Conservation (phyloP, 2,797 vertebrate species). For the Gadopsis bispinosus region DNA sequence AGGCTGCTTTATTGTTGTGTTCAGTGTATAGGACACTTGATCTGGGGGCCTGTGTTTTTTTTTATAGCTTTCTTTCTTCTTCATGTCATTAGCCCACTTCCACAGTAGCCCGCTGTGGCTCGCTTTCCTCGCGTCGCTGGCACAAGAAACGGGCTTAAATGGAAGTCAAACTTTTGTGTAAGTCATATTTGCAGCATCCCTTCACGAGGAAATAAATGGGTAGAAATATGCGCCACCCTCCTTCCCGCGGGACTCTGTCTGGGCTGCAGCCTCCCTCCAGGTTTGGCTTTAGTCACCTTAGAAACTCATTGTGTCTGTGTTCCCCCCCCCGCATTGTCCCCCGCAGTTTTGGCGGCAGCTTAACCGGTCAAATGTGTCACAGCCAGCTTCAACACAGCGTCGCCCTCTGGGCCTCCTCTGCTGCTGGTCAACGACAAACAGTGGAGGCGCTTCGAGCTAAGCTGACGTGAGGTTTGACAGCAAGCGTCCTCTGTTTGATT, state of each 20-base stretch:
- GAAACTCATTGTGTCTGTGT: constrained; percentile 70
- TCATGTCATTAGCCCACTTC: neutral
- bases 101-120: too few relatives aligned
- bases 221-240: neutral
- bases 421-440: constrained; percentile 40
- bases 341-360: constrained; percentile 77
- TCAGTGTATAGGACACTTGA: too few relatives aligned
- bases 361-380: constrained; percentile 74
- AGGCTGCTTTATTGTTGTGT: too few relatives aligned
- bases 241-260: constrained; percentile 50
- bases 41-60: neutral
- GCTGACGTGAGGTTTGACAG: constrained; percentile 24
- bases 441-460: constrained; percentile 10
- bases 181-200: neutral
- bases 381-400: constrained; percentile 57
- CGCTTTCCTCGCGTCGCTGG: neutral
- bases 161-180: neutral
- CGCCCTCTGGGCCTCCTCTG: neutral
- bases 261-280: constrained; percentile 32
- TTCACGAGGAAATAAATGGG: neutral
- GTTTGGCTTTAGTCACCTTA: constrained; percentile 72
- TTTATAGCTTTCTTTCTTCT: neutral
- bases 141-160: neutral
- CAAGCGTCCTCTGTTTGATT: neutral
- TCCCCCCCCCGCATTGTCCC: constrained; percentile 61